Conservation (phyloP, 2,888 invertebrate species). For the Luffia ferchaultella region DNA sequence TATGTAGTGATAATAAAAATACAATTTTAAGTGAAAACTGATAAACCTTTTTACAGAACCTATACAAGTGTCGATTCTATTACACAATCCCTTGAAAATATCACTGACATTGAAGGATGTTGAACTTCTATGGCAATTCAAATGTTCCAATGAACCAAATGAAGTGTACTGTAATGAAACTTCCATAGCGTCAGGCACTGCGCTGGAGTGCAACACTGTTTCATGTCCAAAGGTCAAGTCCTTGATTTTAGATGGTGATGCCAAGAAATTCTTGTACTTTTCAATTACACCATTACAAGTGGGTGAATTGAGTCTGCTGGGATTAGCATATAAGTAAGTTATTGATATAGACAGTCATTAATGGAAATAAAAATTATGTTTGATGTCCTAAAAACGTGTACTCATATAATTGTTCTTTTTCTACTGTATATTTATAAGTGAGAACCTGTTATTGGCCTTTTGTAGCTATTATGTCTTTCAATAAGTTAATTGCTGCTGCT, state of each 20-base stretch:
- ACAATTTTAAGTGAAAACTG: too few relatives aligned
- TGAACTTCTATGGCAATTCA: slow-evolving; percentile 76
- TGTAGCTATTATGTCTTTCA: too few relatives aligned
- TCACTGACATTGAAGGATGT: slow-evolving; percentile 74
- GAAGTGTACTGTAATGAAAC: slow-evolving; percentile 35
- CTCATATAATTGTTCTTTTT: too few relatives aligned
- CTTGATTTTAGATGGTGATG: slow-evolving; percentile 64
- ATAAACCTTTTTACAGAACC: slow-evolving; percentile 69
- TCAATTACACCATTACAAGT: slow-evolving; percentile 76
- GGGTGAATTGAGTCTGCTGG: slow-evolving; percentile 77
- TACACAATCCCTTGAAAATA: slow-evolving; percentile 81
- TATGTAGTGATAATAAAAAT: too few relatives aligned
- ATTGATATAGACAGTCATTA: too few relatives aligned
- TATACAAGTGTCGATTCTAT: slow-evolving; percentile 77
- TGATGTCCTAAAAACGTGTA: too few relatives aligned
- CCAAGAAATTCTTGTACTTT: slow-evolving; percentile 71
- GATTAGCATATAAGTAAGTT: slow-evolving; percentile 74
- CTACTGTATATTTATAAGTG: too few relatives aligned
- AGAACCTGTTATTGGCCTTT: too few relatives aligned
- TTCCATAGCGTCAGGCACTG: slow-evolving; percentile 30
- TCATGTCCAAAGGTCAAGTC: slow-evolving; percentile 66
- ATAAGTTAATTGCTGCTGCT: too few relatives aligned
- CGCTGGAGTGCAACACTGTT: slow-evolving; percentile 45
- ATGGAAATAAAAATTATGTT: too few relatives aligned
- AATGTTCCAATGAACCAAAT: slow-evolving; percentile 23